These are phyloP conservation scores for Pogonus chalceus DNA, from an alignment of 1,140 invertebrate genomes.

Conservation along the genomic window DNA sequence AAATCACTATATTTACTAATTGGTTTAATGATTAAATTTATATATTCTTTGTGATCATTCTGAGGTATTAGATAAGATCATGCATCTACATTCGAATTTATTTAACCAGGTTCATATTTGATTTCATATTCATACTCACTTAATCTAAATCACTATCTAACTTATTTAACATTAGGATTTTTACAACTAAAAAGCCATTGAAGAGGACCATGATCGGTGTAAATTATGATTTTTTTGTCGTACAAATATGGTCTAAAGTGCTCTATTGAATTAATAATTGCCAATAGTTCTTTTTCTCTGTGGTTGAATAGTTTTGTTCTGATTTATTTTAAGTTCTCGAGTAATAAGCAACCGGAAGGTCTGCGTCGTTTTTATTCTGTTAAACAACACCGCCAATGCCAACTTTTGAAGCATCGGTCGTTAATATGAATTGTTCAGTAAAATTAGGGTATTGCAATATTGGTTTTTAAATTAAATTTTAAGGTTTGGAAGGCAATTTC, in stretches of 20 bases:
- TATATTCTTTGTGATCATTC: not conserved
- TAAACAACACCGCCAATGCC: constrained; percentile 23
- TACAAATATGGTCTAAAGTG: not conserved
- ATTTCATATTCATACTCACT: not conserved
- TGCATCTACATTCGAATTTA: constrained; percentile 10
- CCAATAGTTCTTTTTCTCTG: not conserved
- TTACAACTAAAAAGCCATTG: not conserved
- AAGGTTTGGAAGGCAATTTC: too few species aligned
- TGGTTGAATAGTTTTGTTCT: not conserved
- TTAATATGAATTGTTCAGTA: constrained; percentile 25
- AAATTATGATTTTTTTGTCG: not conserved
- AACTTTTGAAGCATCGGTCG: constrained; percentile 20
- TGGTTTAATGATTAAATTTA: constrained; percentile 1
- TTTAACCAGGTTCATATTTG: not conserved
- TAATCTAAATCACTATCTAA: not conserved
- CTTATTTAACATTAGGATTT: not conserved
- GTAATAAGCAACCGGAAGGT: constrained; percentile 27
- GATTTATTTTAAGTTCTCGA: constrained; percentile 18
- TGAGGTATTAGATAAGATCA: not conserved
- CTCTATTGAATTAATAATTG: not conserved
- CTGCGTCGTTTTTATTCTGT: constrained; percentile 26
- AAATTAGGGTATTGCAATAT: too few species aligned
- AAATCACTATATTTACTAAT: not conserved
- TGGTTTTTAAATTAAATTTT: too few species aligned
- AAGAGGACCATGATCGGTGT: not conserved